Conservation (phyloP, 2,888 invertebrate species). For the Xanthorhoe spadicearia region DNA sequence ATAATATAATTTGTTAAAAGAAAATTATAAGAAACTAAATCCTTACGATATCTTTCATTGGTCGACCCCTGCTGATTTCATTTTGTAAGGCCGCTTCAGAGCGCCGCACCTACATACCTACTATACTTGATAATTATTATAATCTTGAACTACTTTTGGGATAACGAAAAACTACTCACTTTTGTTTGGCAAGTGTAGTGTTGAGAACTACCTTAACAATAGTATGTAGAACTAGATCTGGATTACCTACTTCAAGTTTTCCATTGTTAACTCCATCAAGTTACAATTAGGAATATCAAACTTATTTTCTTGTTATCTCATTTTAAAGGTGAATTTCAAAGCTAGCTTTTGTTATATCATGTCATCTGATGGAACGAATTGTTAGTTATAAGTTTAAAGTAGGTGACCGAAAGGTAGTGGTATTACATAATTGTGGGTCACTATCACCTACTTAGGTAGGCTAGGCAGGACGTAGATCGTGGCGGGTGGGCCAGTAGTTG, state of each 20-base stretch:
- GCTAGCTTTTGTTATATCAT: background rate
- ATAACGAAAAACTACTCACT: constrained; percentile 52
- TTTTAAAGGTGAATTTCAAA: background rate
- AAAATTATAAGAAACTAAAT: constrained; percentile 85
- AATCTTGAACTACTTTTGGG: constrained; percentile 77
- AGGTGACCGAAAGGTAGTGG: too few species aligned
- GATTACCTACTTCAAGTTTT: background rate
- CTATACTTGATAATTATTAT: constrained; percentile 69
- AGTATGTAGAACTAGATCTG: constrained; percentile 34
- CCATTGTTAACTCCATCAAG: background rate
- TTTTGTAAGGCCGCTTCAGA: constrained; percentile 37
- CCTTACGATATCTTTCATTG: constrained; percentile 75
- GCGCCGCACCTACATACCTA: constrained; percentile 41
- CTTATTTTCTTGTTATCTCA: too few species aligned
- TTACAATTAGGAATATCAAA: too few species aligned
- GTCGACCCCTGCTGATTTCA: constrained; percentile 30
- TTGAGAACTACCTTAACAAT: constrained; percentile 26
- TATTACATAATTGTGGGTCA: too few species aligned
- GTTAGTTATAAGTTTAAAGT: too few species aligned
- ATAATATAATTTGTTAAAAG: constrained; percentile 85
- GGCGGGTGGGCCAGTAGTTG: constrained; percentile 46
- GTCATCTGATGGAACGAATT: too few species aligned
- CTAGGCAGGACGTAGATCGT: constrained; percentile 7
- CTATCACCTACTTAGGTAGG: background rate
- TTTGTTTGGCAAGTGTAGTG: constrained; percentile 36